phyloP scores from a whole-genome alignment of 2,797 vertebrate species.

The Pogonophryne albipinna region DNA sequence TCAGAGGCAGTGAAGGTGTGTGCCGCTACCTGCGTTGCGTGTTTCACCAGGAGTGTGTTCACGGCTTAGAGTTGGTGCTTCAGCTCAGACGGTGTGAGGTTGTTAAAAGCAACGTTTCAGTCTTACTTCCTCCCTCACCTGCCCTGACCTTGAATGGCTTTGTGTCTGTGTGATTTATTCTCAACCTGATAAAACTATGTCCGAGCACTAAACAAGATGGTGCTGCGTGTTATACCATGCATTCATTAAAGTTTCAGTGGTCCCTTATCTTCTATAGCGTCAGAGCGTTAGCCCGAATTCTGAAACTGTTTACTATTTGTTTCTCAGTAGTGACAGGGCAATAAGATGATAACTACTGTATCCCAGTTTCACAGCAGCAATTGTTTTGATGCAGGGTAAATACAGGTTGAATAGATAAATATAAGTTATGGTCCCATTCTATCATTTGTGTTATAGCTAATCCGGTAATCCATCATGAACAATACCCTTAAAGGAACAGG shows the following conservation, averaged over 20 bases:
- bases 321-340: not conserved
- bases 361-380: too few species aligned
- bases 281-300: not conserved
- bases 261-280: not conserved
- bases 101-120: conserved; percentile 42
- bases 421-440: too few species aligned
- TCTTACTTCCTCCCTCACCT: not conserved
- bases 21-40: not conserved
- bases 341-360: not conserved
- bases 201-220: not conserved
- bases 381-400: too few species aligned
- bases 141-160: conserved; percentile 12
- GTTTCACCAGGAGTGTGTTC: not conserved
- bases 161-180: not conserved
- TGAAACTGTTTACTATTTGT: not conserved
- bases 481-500: too few species aligned
- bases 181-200: conserved; percentile 10
- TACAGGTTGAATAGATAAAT: too few species aligned
- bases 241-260: conserved; percentile 24
- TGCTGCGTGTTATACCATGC: not conserved
- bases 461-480: too few species aligned
- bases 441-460: too few species aligned
- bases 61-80: not conserved
- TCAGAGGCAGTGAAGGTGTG: conserved; percentile 15
- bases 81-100: conserved; percentile 19